Evolutionary conservation across 2,113 vertebrate genomes (phyloP), one percentile per base, ranked within the genome.

Genomic region (Coturnix japonica): DNA sequence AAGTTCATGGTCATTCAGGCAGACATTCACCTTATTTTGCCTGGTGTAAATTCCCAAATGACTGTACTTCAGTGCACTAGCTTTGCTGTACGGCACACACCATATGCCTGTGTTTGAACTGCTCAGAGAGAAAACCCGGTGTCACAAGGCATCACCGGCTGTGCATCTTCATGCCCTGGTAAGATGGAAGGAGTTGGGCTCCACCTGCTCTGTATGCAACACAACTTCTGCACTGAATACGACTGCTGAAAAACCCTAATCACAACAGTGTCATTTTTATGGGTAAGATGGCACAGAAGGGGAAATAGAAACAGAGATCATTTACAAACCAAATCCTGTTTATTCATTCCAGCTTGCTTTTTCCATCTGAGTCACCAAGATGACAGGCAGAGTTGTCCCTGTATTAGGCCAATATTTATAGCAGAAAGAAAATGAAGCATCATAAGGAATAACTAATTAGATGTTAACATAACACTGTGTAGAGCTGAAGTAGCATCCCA

Each of bases 371-470:
- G 46, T 90, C 75, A n/a, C 41, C 23, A 21, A 59, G 26, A 83
- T 77, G 78, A 67, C 56, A 71, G 61, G n/a, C 56, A n/a, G n/a
- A 79, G 56, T 3, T 80, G 81, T 74, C 91, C 91, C 89, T 85
- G 0, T 60, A 80, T 80, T 41, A 93, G 75, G 64, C 37, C 67
- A 94, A 31, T 91, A 90, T 91, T 95, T 91, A 93, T 37, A 90
- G 67, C 64, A 93, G 81, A 89, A 94, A 80, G 54, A 94, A 93
- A 94, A 95, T 6, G 37, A 93, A 82, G 81, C 30, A 44, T 89
- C 86, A 73, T 41, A 83, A 93, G 61, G 80, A 95, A 93, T 95
- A 72, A 83, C 82, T 93, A 93, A 94, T 91, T 91, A 96, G 78
- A 82, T 82, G 69, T 83, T 89, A 87, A 39, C 69, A 22, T 85